These are phyloP conservation scores for Acronicta alni DNA, from an alignment of 2,888 invertebrate species.

Conservation along the genomic window DNA sequence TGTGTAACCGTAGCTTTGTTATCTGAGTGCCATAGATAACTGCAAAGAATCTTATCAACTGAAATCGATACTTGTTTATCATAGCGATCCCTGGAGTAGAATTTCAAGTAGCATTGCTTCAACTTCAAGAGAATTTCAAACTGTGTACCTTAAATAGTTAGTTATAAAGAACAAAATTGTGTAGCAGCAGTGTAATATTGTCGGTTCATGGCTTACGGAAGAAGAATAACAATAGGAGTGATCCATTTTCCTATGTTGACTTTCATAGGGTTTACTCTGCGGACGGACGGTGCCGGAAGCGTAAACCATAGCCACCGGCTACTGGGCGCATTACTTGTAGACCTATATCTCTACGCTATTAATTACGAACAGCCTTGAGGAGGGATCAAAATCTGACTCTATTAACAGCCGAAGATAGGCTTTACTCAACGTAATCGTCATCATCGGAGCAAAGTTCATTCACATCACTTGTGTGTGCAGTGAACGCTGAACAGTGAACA, in stretches of 20 bases:
- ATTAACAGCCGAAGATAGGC: too few species aligned
- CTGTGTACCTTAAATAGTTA: constrained; percentile 2
- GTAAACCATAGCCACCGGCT: neutral
- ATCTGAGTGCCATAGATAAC: constrained; percentile 10
- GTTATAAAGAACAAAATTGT: constrained; percentile 34
- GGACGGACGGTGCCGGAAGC: constrained; percentile 6
- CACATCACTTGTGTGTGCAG: too few species aligned
- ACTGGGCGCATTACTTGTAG: too few species aligned
- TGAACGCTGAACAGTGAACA: too few species aligned
- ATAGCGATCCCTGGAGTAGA: constrained; percentile 10
- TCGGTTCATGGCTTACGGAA: constrained; percentile 25
- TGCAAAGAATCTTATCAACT: constrained; percentile 24
- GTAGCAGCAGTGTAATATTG: constrained; percentile 4
- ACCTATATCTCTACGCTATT: neutral
- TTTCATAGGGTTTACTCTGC: constrained; percentile 22
- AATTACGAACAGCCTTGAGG: neutral
- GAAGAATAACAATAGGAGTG: constrained; percentile 47
- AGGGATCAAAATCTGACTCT: neutral
- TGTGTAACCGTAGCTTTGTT: neutral
- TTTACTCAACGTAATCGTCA: too few species aligned
- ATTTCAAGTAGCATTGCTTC: constrained; percentile 16
- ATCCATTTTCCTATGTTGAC: constrained; percentile 46
- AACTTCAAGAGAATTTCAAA: neutral
- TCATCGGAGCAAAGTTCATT: too few species aligned
- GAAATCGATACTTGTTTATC: constrained; percentile 45